Evolutionary conservation across 2,888 invertebrate species (phyloP).

Genomic region (Achlya flavicornis): DNA sequence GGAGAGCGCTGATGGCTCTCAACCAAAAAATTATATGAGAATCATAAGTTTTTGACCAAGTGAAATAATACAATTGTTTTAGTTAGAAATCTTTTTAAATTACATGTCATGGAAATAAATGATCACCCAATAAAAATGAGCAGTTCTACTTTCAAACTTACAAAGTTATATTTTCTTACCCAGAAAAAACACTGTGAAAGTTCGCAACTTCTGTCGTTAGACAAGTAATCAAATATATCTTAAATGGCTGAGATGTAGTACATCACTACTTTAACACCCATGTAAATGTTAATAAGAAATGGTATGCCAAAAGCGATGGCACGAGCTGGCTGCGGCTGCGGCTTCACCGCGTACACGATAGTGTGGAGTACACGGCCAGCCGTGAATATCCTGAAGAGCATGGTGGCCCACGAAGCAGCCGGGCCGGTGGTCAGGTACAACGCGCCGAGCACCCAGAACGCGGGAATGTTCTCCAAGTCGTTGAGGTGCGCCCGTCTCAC

Average conservation of each 20-base stretch:
- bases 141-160: too few species aligned
- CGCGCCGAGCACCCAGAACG: conserved; percentile 84
- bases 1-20: too few species aligned
- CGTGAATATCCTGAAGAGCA: conserved; percentile 74
- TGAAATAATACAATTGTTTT: too few species aligned
- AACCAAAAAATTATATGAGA: too few species aligned
- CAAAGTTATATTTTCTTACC: too few species aligned
- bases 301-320: conserved; percentile 58
- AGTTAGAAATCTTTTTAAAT: too few species aligned
- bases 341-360: conserved; percentile 85
- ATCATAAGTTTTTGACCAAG: too few species aligned
- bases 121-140: too few species aligned
- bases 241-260: conserved; percentile 48
- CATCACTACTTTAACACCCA: conserved; percentile 58
- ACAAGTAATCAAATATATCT: conserved; percentile 3
- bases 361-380: conserved; percentile 84
- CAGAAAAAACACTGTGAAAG: background rate
- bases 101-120: too few species aligned
- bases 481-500: conserved; percentile 85
- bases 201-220: background rate
- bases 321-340: conserved; percentile 83
- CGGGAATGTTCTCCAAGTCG: conserved; percentile 88
- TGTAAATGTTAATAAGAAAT: conserved; percentile 55
- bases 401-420: conserved; percentile 45
- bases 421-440: conserved; percentile 85